Conservation (phyloP, 2,888 invertebrate species). For the Platerodrilus igneus region DNA sequence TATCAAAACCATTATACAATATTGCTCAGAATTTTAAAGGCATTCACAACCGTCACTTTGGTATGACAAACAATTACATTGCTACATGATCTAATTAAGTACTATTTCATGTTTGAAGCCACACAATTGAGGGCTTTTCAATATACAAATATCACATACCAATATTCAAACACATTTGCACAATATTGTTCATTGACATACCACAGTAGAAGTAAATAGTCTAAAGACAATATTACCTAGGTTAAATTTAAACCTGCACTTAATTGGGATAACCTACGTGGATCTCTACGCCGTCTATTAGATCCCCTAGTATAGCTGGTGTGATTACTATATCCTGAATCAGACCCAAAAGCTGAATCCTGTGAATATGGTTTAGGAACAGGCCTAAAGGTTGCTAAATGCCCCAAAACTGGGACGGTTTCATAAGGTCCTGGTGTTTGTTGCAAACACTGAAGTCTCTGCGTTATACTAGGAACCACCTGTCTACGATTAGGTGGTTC, state of each 20-base stretch:
- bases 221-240: conserved; percentile 29
- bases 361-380: conserved; percentile 63
- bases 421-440: conserved; percentile 56
- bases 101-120: neutral
- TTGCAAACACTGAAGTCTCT: conserved; percentile 45
- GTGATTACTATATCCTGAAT: conserved; percentile 81
- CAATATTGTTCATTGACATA: neutral
- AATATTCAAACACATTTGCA: conserved; percentile 10
- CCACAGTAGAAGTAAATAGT: conserved; percentile 1
- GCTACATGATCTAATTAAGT: neutral
- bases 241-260: conserved; percentile 47
- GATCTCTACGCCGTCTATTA: conserved; percentile 42
- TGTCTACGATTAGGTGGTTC: conserved; percentile 46
- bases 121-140: conserved; percentile 8
- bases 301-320: conserved; percentile 57
- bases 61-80: conserved; percentile 14
- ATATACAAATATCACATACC: conserved; percentile 27
- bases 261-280: conserved; percentile 45
- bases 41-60: conserved; percentile 19
- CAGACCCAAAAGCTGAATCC: conserved; percentile 77
- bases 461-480: conserved; percentile 45
- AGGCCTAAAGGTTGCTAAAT: conserved; percentile 58
- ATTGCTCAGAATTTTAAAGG: conserved; percentile 13
- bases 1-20: conserved; percentile 7
- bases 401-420: conserved; percentile 64